phyloP scores from a whole-genome alignment of 2,888 invertebrate genomes.

The Tipula confusa region DNA sequence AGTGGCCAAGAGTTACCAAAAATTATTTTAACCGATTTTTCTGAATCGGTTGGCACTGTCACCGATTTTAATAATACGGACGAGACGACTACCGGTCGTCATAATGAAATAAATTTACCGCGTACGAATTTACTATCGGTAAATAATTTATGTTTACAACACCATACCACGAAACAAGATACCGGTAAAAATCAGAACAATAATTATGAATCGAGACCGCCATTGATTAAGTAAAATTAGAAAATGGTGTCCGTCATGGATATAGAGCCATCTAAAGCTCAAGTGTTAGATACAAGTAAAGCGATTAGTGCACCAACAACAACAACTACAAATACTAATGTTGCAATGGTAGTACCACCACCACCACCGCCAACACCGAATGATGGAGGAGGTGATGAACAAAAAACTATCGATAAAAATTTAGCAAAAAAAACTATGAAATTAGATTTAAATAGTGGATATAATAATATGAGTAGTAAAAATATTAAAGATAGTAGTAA shows the following conservation, averaged over 20 bases:
- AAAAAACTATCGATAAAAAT: constrained; percentile 39
- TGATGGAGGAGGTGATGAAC: background rate
- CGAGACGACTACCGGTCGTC: background rate
- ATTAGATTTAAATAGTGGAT: constrained; percentile 41
- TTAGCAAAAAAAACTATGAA: constrained; percentile 46
- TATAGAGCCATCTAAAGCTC: background rate
- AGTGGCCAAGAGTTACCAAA: constrained; percentile 40
- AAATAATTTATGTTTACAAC: background rate
- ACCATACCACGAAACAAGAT: background rate
- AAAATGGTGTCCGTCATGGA: constrained; percentile 38
- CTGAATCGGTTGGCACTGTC: constrained; percentile 34
- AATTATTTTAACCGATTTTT: constrained; percentile 46
- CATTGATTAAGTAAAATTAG: constrained; percentile 37
- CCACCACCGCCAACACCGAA: no score
- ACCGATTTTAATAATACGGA: background rate
- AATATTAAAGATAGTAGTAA: constrained; percentile 28
- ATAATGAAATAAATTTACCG: background rate
- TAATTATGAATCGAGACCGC: constrained; percentile 44
- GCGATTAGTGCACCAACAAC: background rate
- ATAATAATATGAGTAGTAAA: constrained; percentile 29
- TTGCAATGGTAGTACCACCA: background rate
- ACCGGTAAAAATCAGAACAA: constrained; percentile 34
- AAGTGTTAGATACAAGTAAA: background rate
- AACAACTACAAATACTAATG: background rate
- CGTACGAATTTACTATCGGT: background rate